Conservation (phyloP, 2,888 invertebrate genomes). For the Polydrusus pterygomalis region DNA sequence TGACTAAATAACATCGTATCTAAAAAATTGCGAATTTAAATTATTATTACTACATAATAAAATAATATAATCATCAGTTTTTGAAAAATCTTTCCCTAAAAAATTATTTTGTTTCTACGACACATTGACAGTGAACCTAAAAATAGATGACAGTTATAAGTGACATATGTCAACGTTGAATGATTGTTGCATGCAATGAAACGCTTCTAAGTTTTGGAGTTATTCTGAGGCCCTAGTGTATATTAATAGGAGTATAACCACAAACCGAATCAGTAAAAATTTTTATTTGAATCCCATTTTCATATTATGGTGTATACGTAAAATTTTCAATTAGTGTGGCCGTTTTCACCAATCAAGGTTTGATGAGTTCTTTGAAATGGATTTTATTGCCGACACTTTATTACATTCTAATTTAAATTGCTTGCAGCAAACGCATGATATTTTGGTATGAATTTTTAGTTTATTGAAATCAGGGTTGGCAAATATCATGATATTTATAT, state of each 20-base stretch:
- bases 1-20: too few species aligned
- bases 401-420: background rate
- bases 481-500: too few species aligned
- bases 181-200: constrained; percentile 1
- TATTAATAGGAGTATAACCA: background rate
- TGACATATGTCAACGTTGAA: constrained; percentile 8
- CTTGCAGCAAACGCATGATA: too few species aligned
- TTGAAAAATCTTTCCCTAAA: too few species aligned
- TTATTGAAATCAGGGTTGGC: too few species aligned
- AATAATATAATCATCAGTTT: too few species aligned
- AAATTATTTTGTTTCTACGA: too few species aligned
- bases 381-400: background rate
- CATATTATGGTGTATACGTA: background rate
- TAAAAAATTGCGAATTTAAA: too few species aligned
- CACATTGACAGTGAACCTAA: background rate
- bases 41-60: too few species aligned
- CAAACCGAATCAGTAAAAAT: background rate
- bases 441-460: background rate
- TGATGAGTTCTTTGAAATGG: background rate
- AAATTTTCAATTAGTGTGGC: constrained; percentile 8
- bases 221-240: constrained; percentile 18
- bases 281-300: background rate
- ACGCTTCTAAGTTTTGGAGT: constrained; percentile 22
- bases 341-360: constrained; percentile 19
- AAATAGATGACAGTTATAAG: background rate